Conservation (phyloP, 2,888 invertebrate species). For the Branchellion lobata region DNA sequence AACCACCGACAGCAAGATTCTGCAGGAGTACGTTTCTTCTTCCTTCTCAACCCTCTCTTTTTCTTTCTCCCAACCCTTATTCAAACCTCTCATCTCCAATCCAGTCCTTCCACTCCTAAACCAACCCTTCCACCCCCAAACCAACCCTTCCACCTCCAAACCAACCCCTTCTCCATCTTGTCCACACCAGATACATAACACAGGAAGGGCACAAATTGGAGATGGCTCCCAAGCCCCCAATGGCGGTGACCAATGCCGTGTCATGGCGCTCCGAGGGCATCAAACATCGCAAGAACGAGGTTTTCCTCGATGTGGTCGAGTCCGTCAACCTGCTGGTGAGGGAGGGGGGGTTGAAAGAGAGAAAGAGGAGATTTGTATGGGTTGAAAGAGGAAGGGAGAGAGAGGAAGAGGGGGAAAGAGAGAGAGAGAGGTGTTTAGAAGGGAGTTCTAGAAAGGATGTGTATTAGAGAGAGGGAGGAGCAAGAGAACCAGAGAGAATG, state of each 20-base stretch:
- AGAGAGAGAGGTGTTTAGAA: too few relatives aligned
- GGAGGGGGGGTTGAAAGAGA: slow-evolving; percentile 24
- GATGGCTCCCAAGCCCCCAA: slow-evolving; percentile 90
- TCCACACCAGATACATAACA: slow-evolving; percentile 75
- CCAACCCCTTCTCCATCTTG: neutral
- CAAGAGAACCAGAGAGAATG: too few relatives aligned
- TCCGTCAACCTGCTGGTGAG: slow-evolving; percentile 84
- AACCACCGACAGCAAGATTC: slow-evolving; percentile 94
- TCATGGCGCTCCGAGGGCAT: slow-evolving; percentile 98
- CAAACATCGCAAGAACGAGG: slow-evolving; percentile 97
- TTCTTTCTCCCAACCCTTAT: too few relatives aligned
- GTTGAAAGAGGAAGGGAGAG: too few relatives aligned
- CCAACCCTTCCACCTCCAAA: neutral
- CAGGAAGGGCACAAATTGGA: slow-evolving; percentile 97
- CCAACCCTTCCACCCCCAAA: neutral
- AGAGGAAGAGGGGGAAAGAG: too few relatives aligned
- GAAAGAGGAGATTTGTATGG: too few relatives aligned
- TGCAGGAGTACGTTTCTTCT: slow-evolving; percentile 74
- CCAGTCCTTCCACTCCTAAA: neutral
- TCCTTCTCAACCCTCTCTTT: too few relatives aligned
- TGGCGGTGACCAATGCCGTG: slow-evolving; percentile 99
- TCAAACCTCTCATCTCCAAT: neutral
- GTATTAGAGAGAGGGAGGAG: too few relatives aligned
- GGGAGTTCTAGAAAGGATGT: too few relatives aligned
- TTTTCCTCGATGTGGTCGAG: slow-evolving; percentile 97